Evolutionary conservation across 2,113 vertebrate species (phyloP), one percentile per base, ranked within the genome.

Genomic region (Pholis gunnellus): DNA sequence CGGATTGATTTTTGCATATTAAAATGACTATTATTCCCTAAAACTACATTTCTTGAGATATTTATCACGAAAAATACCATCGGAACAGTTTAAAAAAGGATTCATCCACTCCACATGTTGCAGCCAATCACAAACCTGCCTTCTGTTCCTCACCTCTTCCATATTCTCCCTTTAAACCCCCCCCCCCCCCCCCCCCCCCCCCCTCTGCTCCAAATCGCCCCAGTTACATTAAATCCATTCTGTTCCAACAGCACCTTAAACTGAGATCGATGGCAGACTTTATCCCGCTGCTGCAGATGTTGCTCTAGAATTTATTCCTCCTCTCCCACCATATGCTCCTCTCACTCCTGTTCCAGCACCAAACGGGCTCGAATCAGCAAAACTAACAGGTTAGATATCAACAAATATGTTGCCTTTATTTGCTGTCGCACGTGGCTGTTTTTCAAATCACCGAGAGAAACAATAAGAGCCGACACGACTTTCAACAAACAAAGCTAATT

Each of bases 401-500:
- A 59, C 50, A 75, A 83, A 83, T 25, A 61, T 8, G 52, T 3
- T 0, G 34, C 40, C 65, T 36, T 38, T 48, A 54, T 85, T 75
- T 66, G 25, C 67, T 18, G 11, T 29, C 38, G 40, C 59, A 25
- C 17, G 4, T 17, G 9, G 74, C 71, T 36, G 56, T 29, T 18
- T 11, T 34, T 36, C 31, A 25, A 61, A 72, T 75, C 6, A 63
- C 34, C 36, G 36, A 11, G 15, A 68, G 50, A 38, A 75, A 83
- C 79, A 82, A 83, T 61, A 25, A 72, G 50, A 70, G 72, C 54
- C 80, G 88, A 82, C 79, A n/a, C 9, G 56, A 69, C 69, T 76
- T 86, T 29, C 46, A 66, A 66, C 79, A 84, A 90, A 89, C 84
- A 87, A 13, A 57, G 84, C 84, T 84, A 78, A 91, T 91, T 87